phyloP scores from a whole-genome alignment of 2,113 vertebrate genomes.

The Pontoporia blainvillei region DNA sequence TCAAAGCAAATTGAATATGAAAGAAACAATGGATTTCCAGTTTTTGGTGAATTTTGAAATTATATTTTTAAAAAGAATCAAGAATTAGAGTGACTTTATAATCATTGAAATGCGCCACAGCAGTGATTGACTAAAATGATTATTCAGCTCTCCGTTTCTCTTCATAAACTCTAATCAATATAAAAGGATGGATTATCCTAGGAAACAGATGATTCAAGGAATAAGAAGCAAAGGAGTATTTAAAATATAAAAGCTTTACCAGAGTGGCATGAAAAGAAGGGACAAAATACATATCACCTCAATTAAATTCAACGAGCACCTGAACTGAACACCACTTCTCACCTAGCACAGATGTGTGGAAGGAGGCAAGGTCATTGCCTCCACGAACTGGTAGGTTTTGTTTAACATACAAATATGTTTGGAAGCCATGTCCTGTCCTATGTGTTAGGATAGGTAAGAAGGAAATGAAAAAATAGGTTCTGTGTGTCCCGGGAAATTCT shows the following conservation, averaged over 20 bases:
- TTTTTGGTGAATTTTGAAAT: conserved; percentile 75
- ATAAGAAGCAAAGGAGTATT: neutral
- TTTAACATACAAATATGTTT: neutral
- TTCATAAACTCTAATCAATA: neutral
- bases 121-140: neutral
- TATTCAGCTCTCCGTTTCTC: neutral
- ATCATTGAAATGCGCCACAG: neutral
- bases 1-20: conserved; percentile 74
- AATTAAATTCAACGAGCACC: neutral
- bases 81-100: conserved; percentile 4
- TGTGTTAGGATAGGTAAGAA: neutral
- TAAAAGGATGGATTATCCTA: neutral
- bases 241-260: neutral
- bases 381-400: neutral
- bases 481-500: neutral
- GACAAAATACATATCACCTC: neutral
- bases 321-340: neutral
- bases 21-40: conserved; percentile 79
- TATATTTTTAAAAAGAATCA: neutral
- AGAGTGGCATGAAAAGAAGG: neutral
- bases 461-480: neutral
- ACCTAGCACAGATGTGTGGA: neutral
- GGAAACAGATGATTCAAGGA: neutral
- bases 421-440: neutral
- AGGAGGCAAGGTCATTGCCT: neutral